These are phyloP conservation scores for Actenoides lindsayi DNA, from an alignment of 2,113 vertebrate genomes.

Conservation along the genomic window DNA sequence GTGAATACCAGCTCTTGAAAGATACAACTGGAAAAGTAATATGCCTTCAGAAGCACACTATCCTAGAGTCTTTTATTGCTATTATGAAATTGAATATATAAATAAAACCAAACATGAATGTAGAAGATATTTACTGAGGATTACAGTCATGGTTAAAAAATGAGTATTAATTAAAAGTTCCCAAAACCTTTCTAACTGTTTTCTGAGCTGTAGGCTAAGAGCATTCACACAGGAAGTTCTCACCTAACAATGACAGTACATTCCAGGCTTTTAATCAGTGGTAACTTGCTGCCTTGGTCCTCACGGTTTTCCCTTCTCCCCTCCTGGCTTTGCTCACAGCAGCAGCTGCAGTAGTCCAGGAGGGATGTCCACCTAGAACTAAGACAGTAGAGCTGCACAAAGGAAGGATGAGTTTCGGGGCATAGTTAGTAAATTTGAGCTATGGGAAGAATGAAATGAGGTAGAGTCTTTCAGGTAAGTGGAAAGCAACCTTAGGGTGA, in stretches of 20 bases:
- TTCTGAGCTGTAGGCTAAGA: not conserved
- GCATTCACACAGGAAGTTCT: not conserved
- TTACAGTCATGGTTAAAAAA: not conserved
- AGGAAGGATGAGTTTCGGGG: not conserved
- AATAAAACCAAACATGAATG: not conserved
- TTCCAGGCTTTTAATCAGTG: not conserved
- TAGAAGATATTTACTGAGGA: not conserved
- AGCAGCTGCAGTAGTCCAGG: not conserved
- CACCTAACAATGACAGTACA: not conserved
- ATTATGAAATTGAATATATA: not conserved
- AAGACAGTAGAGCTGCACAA: not conserved
- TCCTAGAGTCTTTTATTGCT: not conserved
- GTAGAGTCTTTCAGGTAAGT: not conserved
- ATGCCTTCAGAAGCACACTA: not conserved
- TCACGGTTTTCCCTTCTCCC: not conserved
- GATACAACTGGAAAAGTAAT: not conserved
- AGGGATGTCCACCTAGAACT: not conserved
- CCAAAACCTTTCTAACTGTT: not conserved
- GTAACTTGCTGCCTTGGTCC: not conserved
- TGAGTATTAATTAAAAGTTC: not conserved
- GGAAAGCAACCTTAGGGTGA: not conserved
- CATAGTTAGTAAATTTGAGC: not conserved
- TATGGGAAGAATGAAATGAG: not conserved
- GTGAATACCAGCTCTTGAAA: not conserved
- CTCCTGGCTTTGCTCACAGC: not conserved